Conservation (phyloP, 1,140 invertebrate genomes). For the Macrobrachium rosenbergii region DNA sequence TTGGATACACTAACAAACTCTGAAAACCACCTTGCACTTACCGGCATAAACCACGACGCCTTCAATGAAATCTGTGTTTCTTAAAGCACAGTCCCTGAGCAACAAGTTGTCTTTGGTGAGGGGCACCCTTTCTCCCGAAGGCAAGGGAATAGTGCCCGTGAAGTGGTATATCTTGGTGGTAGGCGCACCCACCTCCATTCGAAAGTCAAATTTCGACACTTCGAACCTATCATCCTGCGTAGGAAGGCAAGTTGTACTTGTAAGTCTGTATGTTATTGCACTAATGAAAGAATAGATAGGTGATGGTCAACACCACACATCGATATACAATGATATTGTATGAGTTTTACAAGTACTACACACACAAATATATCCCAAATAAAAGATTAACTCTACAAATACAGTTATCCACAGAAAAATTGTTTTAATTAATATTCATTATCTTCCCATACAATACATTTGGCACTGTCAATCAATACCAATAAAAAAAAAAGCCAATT, state of each 20-base stretch:
- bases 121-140: conserved; percentile 82
- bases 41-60: conserved; percentile 97
- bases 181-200: conserved; percentile 91
- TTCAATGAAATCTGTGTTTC: conserved; percentile 94
- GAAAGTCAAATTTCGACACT: conserved; percentile 80
- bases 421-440: too few relatives aligned
- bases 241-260: neutral
- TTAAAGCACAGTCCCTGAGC: conserved; percentile 92
- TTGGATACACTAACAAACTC: neutral
- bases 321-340: too few relatives aligned
- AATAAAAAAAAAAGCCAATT: too few relatives aligned
- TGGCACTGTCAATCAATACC: too few relatives aligned
- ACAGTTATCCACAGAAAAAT: too few relatives aligned
- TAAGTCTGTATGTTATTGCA: neutral
- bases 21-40: conserved; percentile 68
- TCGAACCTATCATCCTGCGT: conserved; percentile 62
- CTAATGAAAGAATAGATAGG: too few relatives aligned
- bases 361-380: neutral
- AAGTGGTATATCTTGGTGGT: conserved; percentile 97
- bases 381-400: neutral
- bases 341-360: neutral
- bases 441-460: too few relatives aligned
- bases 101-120: conserved; percentile 94
- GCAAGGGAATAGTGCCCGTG: conserved; percentile 89
- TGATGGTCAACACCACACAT: too few relatives aligned